Evolutionary conservation across 2,888 invertebrate genomes (phyloP).

Genomic region (Drosophila infuscata): DNA sequence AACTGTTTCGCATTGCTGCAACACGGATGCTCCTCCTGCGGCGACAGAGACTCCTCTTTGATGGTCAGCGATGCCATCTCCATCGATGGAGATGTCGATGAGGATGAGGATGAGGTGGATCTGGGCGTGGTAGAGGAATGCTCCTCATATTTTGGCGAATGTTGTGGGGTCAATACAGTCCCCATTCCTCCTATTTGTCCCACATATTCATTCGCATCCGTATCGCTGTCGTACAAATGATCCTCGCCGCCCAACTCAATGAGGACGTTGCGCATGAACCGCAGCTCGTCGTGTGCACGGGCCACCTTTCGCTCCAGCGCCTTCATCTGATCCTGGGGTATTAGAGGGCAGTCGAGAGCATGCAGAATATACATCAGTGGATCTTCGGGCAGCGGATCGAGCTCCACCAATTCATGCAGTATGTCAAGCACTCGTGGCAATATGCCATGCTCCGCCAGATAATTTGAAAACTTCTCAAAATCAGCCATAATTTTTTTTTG

Average conservation of each 20-base stretch:
- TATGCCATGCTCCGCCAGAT: conserved; percentile 43
- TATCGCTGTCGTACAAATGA: conserved; percentile 56
- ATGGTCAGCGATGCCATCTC: neutral
- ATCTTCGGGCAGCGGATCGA: conserved; percentile 50
- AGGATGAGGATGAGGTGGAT: neutral
- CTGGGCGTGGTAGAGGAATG: neutral
- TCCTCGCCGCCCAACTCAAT: conserved; percentile 49
- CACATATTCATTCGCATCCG: conserved; percentile 57
- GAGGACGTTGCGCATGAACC: conserved; percentile 52
- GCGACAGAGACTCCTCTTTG: neutral
- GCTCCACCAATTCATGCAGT: conserved; percentile 39
- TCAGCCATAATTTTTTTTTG: conserved; percentile 39
- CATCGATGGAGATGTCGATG: neutral
- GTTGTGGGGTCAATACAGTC: neutral
- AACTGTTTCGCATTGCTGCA: conserved; percentile 32
- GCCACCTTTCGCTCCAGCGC: conserved; percentile 61
- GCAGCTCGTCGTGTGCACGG: conserved; percentile 60
- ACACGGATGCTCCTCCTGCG: conserved; percentile 21
- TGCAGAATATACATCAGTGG: conserved; percentile 57
- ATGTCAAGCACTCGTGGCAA: conserved; percentile 49
- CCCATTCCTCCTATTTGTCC: conserved; percentile 40
- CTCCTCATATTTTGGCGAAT: conserved; percentile 1
- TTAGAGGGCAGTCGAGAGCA: conserved; percentile 59
- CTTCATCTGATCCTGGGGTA: conserved; percentile 67
- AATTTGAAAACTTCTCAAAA: conserved; percentile 36